Evolutionary conservation across 2,113 vertebrate genomes (phyloP).

Genomic region (Limanda limanda): DNA sequence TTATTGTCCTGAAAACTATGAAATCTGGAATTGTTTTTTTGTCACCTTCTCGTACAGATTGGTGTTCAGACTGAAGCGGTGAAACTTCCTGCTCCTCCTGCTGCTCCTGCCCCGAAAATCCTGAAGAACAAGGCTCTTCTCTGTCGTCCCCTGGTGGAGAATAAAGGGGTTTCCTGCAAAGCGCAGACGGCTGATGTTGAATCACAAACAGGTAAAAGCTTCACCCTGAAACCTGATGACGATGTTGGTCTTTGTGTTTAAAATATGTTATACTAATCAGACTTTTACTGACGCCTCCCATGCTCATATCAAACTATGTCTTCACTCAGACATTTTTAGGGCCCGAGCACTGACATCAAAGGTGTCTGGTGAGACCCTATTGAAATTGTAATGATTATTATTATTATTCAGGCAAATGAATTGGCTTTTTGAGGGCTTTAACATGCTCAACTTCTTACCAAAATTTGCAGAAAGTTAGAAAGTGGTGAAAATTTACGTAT

Average conservation of each 20-base stretch:
- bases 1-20: background rate
- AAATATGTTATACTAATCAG: too few species aligned
- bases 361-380: too few species aligned
- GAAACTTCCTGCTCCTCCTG: constrained; percentile 80
- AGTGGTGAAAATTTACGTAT: too few species aligned
- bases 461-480: too few species aligned
- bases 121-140: constrained; percentile 97
- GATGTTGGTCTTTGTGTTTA: too few species aligned
- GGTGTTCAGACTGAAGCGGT: constrained; percentile 90
- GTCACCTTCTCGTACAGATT: constrained; percentile 73
- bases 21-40: background rate
- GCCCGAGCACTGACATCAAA: too few species aligned
- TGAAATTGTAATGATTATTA: too few species aligned
- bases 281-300: too few species aligned
- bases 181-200: constrained; percentile 89
- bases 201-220: constrained; percentile 89
- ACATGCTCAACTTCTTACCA: too few species aligned
- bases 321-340: background rate
- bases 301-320: too few species aligned
- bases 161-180: constrained; percentile 94
- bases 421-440: too few species aligned
- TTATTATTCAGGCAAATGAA: too few species aligned
- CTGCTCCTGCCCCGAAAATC: constrained; percentile 81
- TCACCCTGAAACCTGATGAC: background rate
- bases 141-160: constrained; percentile 94